These are phyloP conservation scores for sheep (Ovis aries) DNA, from an alignment of 2,113 vertebrate genomes.

Conservation along the genomic window ARS-UI_Ramb_v3.0 NC_056054.1:214609001-214609500, in stretches of 20 bases:
- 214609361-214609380: background rate
- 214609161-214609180: background rate
- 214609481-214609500: background rate
- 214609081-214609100: background rate
- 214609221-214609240: background rate
- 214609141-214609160: background rate
- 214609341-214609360: background rate
- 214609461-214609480: background rate
- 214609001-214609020: background rate
- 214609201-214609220: background rate
- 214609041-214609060: background rate
- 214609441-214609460: background rate
- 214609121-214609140: background rate
- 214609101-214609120: background rate
- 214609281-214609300: background rate
- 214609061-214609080: background rate
- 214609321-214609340: background rate
- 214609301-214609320: background rate
- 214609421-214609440: background rate
- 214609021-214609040: background rate
- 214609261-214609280: background rate
- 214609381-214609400: background rate
- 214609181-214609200: background rate
- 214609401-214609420: background rate
- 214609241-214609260: background rate